Conservation (phyloP, 2,888 invertebrate species). For the Hoplodrina blanda region DNA sequence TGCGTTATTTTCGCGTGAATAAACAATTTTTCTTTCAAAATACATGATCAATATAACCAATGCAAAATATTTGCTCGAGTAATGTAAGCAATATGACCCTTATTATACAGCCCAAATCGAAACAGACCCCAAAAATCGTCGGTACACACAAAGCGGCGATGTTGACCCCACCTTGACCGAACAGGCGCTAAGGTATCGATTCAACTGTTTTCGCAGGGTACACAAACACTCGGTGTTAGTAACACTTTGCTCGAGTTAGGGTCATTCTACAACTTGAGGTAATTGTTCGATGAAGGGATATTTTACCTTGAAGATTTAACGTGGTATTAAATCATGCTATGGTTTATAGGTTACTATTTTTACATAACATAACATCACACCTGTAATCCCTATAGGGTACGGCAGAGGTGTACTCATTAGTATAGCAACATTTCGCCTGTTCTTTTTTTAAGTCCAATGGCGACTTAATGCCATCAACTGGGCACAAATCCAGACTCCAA, state of each 20-base stretch:
- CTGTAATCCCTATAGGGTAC: too few relatives aligned
- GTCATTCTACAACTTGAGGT: slow-evolving; percentile 23
- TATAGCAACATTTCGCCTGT: too few relatives aligned
- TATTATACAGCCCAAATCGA: slow-evolving; percentile 8
- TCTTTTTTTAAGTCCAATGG: too few relatives aligned
- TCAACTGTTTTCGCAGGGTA: slow-evolving; percentile 51
- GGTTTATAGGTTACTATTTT: background rate
- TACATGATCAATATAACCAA: background rate
- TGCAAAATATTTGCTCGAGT: slow-evolving; percentile 14
- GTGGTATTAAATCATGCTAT: too few relatives aligned
- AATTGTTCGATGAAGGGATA: background rate
- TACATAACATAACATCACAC: too few relatives aligned
- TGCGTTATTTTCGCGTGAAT: too few relatives aligned
- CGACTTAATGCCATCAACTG: too few relatives aligned
- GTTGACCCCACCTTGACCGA: slow-evolving; percentile 62
- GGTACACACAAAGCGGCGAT: slow-evolving; percentile 12
- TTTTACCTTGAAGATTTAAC: background rate
- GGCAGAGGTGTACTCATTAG: too few relatives aligned
- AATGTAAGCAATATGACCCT: slow-evolving; percentile 32
- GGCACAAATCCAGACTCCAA: too few relatives aligned
- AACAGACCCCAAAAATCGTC: slow-evolving; percentile 12
- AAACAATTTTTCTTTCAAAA: background rate
- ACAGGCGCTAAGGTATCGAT: slow-evolving; percentile 56
- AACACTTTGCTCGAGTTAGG: slow-evolving; percentile 6
- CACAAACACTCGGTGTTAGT: slow-evolving; percentile 48